Percentiles rank a stretch among this genome's conserved stretches.
phyloP scores from a whole-genome alignment of 2,888 invertebrate species.

The Arge pagana region DNA sequence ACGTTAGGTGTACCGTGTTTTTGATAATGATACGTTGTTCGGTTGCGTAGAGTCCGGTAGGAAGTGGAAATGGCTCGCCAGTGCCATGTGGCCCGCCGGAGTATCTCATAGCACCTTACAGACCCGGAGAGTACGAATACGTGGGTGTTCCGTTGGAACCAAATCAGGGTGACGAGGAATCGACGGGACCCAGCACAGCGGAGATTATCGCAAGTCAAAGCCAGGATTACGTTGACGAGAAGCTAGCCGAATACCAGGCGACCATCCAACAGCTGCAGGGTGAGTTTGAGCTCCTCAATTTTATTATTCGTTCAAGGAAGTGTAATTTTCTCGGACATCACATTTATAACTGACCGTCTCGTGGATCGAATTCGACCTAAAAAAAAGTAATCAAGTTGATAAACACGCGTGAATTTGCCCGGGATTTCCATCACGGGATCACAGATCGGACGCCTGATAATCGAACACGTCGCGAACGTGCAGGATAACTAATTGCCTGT shows the following conservation, averaged over 20 bases:
- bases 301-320: no score
- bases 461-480: no score
- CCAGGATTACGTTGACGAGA: constrained; percentile 93
- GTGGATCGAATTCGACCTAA: no score
- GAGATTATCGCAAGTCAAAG: constrained; percentile 93
- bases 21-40: no score
- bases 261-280: constrained; percentile 86
- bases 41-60: constrained; percentile 46
- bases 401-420: no score
- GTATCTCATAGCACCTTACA: constrained; percentile 57
- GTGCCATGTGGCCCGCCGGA: constrained; percentile 52
- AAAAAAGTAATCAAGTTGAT: no score
- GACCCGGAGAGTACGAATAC: constrained; percentile 69
- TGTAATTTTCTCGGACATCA: no score
- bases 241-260: constrained; percentile 90
- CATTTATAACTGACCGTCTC: no score
- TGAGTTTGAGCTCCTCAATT: constrained; percentile 41
- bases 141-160: constrained; percentile 80
- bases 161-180: constrained; percentile 70
- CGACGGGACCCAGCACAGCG: constrained; percentile 83
- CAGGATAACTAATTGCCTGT: no score
- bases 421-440: no score
- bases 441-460: no score
- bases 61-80: constrained; percentile 43
- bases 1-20: constrained; percentile 45